phyloP scores from a whole-genome alignment of 2,888 invertebrate genomes.

The Cylloceria caligata region DNA sequence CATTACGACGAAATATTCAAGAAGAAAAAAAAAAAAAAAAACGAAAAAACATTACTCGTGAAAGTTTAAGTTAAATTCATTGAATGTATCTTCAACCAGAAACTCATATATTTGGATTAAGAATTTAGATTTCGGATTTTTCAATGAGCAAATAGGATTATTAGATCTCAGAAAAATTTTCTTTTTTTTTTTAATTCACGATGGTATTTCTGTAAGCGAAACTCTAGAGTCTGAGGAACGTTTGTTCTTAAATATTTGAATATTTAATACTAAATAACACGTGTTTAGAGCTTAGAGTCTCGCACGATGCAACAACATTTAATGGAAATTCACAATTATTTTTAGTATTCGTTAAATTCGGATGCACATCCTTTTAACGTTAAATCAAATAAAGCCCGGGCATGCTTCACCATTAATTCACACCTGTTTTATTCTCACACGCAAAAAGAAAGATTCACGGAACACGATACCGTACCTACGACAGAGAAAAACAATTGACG shows the following conservation, averaged over 20 bases:
- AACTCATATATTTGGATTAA: too few species aligned
- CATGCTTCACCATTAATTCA: slow-evolving; percentile 29
- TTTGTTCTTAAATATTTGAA: neutral
- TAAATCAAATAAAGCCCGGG: slow-evolving; percentile 4
- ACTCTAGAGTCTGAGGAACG: too few species aligned
- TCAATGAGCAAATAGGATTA: neutral
- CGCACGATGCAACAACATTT: neutral
- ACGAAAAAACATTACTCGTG: too few species aligned
- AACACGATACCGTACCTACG: slow-evolving; percentile 8
- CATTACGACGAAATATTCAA: too few species aligned
- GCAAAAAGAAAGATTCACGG: neutral
- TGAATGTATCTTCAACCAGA: too few species aligned
- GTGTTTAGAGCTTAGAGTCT: neutral
- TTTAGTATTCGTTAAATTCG: neutral
- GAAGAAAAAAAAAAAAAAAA: too few species aligned
- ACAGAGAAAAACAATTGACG: slow-evolving; percentile 18
- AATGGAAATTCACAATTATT: neutral
- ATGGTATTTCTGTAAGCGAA: too few species aligned
- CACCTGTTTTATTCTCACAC: slow-evolving; percentile 56
- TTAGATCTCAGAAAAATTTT: neutral
- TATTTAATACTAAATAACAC: neutral
- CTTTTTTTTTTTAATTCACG: too few species aligned
- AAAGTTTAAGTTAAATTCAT: too few species aligned
- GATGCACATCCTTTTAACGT: slow-evolving; percentile 2
- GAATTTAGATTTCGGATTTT: neutral